These are phyloP conservation scores for Chydorus sphaericus DNA, from an alignment of 2,888 invertebrate species.

Conservation along the genomic window DNA sequence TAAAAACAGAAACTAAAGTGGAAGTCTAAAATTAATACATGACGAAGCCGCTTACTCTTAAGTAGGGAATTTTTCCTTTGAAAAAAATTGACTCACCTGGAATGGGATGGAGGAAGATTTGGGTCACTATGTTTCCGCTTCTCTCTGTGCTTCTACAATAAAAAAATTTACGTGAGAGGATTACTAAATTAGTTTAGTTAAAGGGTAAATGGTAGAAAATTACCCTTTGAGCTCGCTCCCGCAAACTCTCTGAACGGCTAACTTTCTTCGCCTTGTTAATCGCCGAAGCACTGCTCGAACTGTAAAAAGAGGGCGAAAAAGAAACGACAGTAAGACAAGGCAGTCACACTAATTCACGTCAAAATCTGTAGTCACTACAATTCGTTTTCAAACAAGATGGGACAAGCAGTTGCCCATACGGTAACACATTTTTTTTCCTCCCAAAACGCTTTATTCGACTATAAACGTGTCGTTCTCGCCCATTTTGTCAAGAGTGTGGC, in stretches of 20 bases:
- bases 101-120: slow-evolving; percentile 41
- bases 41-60: slow-evolving; percentile 19
- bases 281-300: slow-evolving; percentile 25
- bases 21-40: not conserved
- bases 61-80: slow-evolving; percentile 14
- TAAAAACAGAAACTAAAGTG: not conserved
- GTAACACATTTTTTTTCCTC: too few relatives aligned
- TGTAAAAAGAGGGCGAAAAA: slow-evolving; percentile 16
- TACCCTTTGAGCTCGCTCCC: slow-evolving; percentile 41
- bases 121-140: slow-evolving; percentile 68
- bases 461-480: too few relatives aligned
- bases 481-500: too few relatives aligned
- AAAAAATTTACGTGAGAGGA: slow-evolving; percentile 23
- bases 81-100: slow-evolving; percentile 24
- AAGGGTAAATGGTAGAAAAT: slow-evolving; percentile 7
- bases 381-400: too few relatives aligned
- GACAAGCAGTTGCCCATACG: too few relatives aligned
- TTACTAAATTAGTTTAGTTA: not conserved
- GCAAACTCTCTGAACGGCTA: slow-evolving; percentile 57
- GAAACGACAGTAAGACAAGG: not conserved
- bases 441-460: too few relatives aligned
- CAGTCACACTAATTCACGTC: not conserved
- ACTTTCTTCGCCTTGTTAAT: slow-evolving; percentile 28
- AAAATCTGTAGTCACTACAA: not conserved
- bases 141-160: slow-evolving; percentile 48